Evolutionary conservation across 35 echinoderm and acorn worm species (phyloP), one percentile per base, ranked within the genome.

Genomic region (Patiria miniata): DNA sequence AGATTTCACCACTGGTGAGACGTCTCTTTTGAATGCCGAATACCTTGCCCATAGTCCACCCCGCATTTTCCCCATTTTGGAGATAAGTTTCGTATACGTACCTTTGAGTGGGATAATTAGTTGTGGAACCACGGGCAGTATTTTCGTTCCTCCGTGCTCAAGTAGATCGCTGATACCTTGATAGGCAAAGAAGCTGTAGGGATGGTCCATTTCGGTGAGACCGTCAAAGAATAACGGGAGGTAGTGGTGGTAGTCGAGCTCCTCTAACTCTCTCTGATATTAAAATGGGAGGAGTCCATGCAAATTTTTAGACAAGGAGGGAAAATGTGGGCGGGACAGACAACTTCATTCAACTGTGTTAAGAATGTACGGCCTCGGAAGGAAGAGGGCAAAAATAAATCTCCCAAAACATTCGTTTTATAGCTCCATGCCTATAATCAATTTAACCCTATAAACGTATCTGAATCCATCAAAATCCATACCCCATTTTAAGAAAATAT

Each of bases 51-150:
- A n/a, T n/a, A n/a, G n/a, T n/a, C n/a, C n/a, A n/a, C n/a, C n/a
- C n/a, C n/a, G n/a, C n/a, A n/a, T n/a, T n/a, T n/a, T n/a, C n/a
- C n/a, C n/a, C n/a, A n/a, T n/a, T n/a, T n/a, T n/a, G n/a, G n/a
- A n/a, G n/a, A n/a, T n/a, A n/a, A 68, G 5, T 68, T 7, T 30
- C 2, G 23, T 22, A 68, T 1, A 8, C 39, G 7, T 39, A 91
- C 90, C 86, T 56, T 93, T 93, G 37, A 93, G 88, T 8, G 91
- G 91, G 37, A 93, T 83, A 28, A 93, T 93, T 78, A 93, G 86
- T 36, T 93, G 91, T 9, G 91, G 91, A 32, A 88, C 83, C 19
- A 93, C 91, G 0, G 91, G 91, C 19, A 93, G 73, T 77, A 93
- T 83, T 38, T 93, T 88, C 1, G 22, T 39, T 8, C 81, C 86